Evolutionary conservation across 2,888 invertebrate species (phyloP), one percentile per base, ranked within the genome.

Genomic region (Ennomos quercinarius): DNA sequence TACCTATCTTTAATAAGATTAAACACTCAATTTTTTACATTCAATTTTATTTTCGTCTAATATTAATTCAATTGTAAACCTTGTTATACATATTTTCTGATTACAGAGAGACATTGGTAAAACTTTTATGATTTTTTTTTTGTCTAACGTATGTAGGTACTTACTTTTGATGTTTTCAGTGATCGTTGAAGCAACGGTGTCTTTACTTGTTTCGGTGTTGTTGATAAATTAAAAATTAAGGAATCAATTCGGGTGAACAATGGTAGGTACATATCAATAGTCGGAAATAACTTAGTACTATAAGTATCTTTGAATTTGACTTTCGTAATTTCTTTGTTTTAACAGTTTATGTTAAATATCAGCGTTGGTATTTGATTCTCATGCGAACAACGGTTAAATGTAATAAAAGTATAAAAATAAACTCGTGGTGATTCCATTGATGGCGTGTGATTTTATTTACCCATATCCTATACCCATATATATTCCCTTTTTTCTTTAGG

Each of bases 371-470:
- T 27, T 27, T 27, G 27, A 86, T 84, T 84, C 80, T 86, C 84
- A 85, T 74, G 82, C 80, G 77, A 80, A 78, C 80, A 84, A 84
- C 89, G 86, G 84, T 89, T 91, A 82, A n/a, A 84, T 92, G 91
- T 91, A 91, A 86, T 87, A 81, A 90, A 88, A 87, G 83, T 89
- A 91, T 90, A 83, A 89, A 17, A 91, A 91, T 92, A 92, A 92
- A 92, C 89, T 92, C 91, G 89, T 91, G 89, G 91, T 91, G 92
- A 92, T 92, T 92, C 92, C 92, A 92, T 89, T 91, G 85, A 89
- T 64, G 62, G 75, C 74, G 74, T 67, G 79, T 72, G 68, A 83
- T 87, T 88, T 87, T 78, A 84, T 86, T 86, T 76, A 63, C 35
- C 51, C 27, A 6, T 6, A 27, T 6, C 27, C 27, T 27, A 4